Conservation (phyloP, 2,888 invertebrate species). For the Microctonus brassicae region DNA sequence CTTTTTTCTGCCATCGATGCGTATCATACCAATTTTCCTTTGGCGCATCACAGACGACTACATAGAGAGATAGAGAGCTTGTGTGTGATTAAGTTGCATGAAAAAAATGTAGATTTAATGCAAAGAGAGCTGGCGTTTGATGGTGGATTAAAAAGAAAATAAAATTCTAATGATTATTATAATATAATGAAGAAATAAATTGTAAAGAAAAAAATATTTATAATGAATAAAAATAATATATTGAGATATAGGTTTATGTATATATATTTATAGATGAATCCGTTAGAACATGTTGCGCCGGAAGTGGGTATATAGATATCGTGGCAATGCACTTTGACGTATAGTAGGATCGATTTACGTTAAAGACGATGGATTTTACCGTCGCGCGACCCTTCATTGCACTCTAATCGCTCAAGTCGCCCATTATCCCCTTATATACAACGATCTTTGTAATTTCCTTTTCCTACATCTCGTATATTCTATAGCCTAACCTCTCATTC, state of each 20-base stretch:
- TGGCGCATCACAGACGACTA: no score
- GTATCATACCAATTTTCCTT: not conserved
- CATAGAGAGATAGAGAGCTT: no score
- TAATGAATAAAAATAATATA: not conserved
- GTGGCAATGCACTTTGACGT: not conserved
- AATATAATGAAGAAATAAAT: no score
- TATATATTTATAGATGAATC: not conserved
- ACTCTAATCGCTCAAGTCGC: slow-evolving; percentile 31
- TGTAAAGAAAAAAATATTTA: not conserved
- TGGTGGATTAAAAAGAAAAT: no score
- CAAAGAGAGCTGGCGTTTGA: no score
- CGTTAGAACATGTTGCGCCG: slow-evolving; percentile 9
- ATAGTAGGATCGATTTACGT: slow-evolving; percentile 28
- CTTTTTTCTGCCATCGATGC: not conserved
- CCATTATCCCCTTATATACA: slow-evolving; percentile 28
- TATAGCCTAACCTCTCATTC: slow-evolving; percentile 13
- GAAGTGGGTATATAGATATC: slow-evolving; percentile 20
- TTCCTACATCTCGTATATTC: slow-evolving; percentile 21
- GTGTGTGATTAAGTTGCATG: no score
- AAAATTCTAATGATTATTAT: no score
- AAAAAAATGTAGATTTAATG: no score
- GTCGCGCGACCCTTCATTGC: slow-evolving; percentile 26
- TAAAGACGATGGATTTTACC: slow-evolving; percentile 20
- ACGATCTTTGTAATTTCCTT: slow-evolving; percentile 31
- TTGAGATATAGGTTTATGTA: not conserved